Evolutionary conservation across 2,888 invertebrate genomes (phyloP), one percentile per base, ranked within the genome.

Genomic region (Platycheirus rosarum): DNA sequence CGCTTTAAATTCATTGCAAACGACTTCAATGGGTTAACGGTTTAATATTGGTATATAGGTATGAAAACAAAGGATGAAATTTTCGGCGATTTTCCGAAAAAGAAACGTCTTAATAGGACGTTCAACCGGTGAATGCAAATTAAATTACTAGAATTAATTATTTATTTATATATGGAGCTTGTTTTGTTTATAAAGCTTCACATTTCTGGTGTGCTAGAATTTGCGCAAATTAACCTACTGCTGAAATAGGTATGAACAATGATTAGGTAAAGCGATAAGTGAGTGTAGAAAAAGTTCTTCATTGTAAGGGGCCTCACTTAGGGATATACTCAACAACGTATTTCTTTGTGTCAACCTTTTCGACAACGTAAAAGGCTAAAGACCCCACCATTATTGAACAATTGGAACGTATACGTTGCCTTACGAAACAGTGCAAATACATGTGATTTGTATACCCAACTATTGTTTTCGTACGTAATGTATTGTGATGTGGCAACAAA

Each of bases 101-200:
- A 23, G 23, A n/a, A n/a, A n/a, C 57, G 76, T 76, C 57, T 68
- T 42, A 55, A 62, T 48, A 76, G n/a, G 63, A 69, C 20, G 62
- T 68, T 69, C 20, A 32, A n/a, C 13, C 13, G 14, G 42, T 20
- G 49, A 74, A 57, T 55, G 57, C 55, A 44, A 57, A 76, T 32
- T 20, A 26, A 29, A 63, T 7, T 8, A 32, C 1, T 8, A 32
- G 1, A 32, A 32, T 32, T 6, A 32, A 32, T 32, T 32, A 32
- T 32, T 32, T 32, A 32, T 32, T 32, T 8, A 23, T 3, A 7
- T 7, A 32, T 32, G 26, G 26, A n/a, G n/a, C 26, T 32, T 53
- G 26, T 71, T 18, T 63, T 55, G 3, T 63, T 46, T 44, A 3
- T 57, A n/a, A n/a, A n/a, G 26, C 46, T 5, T 26, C 55, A 46